Percentiles rank a stretch among this genome's conserved stretches.
phyloP scores from a whole-genome alignment of 2,113 vertebrate species.

The Mandrillus leucophaeus region DNA sequence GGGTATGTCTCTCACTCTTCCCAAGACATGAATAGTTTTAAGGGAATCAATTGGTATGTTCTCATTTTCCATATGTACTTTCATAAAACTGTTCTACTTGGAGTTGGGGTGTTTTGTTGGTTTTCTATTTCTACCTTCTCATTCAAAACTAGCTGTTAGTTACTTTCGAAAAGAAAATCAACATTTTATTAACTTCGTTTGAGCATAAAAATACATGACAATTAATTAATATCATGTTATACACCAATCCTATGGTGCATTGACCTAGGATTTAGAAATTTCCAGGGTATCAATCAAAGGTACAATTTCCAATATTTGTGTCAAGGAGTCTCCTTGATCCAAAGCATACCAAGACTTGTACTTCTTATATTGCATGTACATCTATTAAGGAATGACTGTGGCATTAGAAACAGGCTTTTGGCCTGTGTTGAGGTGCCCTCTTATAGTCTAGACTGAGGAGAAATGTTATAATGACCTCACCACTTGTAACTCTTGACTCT shows the following conservation, averaged over 20 bases:
- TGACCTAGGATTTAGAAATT: background rate
- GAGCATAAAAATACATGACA: too few species aligned
- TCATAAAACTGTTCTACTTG: background rate
- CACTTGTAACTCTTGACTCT: background rate
- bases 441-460: background rate
- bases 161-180: background rate
- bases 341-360: background rate
- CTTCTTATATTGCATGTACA: background rate
- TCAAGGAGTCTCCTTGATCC: background rate
- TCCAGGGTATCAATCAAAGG: background rate
- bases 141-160: conserved; percentile 3
- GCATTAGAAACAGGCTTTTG: background rate
- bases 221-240: too few species aligned
- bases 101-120: background rate
- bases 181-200: background rate
- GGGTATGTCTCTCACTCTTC: background rate
- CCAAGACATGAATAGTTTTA: background rate
- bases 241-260: background rate
- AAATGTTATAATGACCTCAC: background rate
- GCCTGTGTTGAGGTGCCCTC: background rate
- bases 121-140: background rate
- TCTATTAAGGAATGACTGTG: background rate
- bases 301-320: background rate
- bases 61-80: background rate
- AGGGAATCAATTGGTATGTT: background rate